Percentiles rank a stretch among this genome's conserved stretches.
Conservation (phyloP, 2,113 vertebrate genomes). For the Sterrhoptilus dennistouni region DNA sequence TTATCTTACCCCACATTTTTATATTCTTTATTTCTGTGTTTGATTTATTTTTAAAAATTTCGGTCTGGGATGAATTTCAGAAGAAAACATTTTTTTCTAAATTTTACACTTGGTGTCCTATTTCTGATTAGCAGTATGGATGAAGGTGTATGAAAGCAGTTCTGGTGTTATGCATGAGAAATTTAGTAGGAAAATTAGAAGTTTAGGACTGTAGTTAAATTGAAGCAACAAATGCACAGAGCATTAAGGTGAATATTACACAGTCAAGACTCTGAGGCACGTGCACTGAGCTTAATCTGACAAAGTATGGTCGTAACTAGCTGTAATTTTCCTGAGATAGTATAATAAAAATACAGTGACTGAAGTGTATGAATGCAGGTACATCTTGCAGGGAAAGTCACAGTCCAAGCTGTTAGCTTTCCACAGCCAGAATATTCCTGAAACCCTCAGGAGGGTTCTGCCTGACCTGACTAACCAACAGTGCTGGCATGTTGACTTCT, state of each 20-base stretch:
- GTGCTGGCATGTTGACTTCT: fast-evolving
- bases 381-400: not conserved
- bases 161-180: not conserved
- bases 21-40: not conserved
- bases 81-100: not conserved
- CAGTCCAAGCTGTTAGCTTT: not conserved
- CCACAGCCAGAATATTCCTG: not conserved
- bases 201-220: not conserved
- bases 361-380: not conserved
- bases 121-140: not conserved
- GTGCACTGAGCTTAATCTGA: not conserved
- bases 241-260: not conserved
- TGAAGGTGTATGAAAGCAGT: not conserved
- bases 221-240: not conserved
- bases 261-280: not conserved
- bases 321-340: not conserved
- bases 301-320: not conserved
- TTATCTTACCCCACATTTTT: not conserved
- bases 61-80: not conserved
- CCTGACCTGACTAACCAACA: not conserved
- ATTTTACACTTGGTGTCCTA: not conserved
- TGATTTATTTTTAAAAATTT: not conserved
- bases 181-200: not conserved
- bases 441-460: not conserved
- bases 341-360: not conserved